These are phyloP conservation scores for Slavum lentiscoides DNA, from an alignment of 2,888 invertebrate species.

Conservation along the genomic window DNA sequence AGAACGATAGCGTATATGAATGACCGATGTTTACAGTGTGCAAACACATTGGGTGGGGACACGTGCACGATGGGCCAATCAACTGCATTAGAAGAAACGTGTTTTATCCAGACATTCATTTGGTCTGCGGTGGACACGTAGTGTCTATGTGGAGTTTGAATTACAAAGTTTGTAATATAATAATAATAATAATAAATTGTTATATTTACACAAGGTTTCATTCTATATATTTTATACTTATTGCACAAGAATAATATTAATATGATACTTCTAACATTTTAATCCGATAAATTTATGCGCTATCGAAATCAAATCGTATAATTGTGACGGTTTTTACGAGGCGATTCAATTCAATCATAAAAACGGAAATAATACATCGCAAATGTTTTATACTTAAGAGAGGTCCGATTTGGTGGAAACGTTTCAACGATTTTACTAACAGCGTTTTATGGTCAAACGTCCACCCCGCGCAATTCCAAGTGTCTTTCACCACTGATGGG, in stretches of 20 bases:
- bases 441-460: slow-evolving; percentile 34
- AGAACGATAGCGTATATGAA: background rate
- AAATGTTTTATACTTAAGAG: background rate
- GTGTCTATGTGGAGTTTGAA: slow-evolving; percentile 56
- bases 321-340: too few species aligned
- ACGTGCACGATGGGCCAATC: slow-evolving; percentile 57
- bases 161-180: slow-evolving; percentile 51
- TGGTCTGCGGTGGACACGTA: slow-evolving; percentile 56
- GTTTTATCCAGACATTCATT: slow-evolving; percentile 54
- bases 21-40: slow-evolving; percentile 7
- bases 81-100: slow-evolving; percentile 55
- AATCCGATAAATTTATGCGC: too few species aligned
- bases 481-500: slow-evolving; percentile 54
- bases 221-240: too few species aligned
- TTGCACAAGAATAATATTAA: too few species aligned
- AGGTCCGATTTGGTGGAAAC: slow-evolving; percentile 47
- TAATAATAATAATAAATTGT: too few species aligned
- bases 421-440: slow-evolving; percentile 25
- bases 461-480: slow-evolving; percentile 29
- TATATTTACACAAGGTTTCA: too few species aligned
- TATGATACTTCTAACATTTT: too few species aligned
- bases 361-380: too few species aligned
- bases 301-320: too few species aligned
- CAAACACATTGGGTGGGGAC: slow-evolving; percentile 49
- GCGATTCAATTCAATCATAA: too few species aligned